Base-by-base conservation (phyloP, 1,140 invertebrate species). In the Caenorhabditis latens region DNA sequence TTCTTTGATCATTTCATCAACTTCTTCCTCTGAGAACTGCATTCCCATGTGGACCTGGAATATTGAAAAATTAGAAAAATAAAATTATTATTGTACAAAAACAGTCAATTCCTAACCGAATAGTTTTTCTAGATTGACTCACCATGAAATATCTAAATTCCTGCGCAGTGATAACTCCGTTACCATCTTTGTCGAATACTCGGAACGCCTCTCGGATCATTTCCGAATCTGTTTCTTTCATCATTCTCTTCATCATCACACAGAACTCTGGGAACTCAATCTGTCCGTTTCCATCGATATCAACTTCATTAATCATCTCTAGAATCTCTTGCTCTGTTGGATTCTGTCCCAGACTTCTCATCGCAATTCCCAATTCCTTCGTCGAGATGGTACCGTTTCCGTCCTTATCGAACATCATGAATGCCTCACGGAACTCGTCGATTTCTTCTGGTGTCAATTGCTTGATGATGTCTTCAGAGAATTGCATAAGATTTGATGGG, bases 221-320 rank as follows among this genome's bases (percentile, higher is more conserved):
- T 83, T 92, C 92, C 8, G 90, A 90, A 85, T 92, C 90, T 14
- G 90, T 91, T 67, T 91, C 91, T 46, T 91, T 88, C 88, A 86
- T 87, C 82, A 85, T 91, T 79, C 92, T 84, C 85, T 93, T 92
- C 91, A 92, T 92, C 92, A 93, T 93, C 6, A 93, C 90, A 84
- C 90, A 90, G 83, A 91, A 88, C 40, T 88, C 82, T 6, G 61
- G 63, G 50, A 84, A 87, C 63, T 86, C 67, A 19, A 99, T 99
- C 93, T 97, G 98, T 90, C 97, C 97, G 94, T 98, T 98, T 92
- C 96, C 97, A 61, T 92, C 92, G 32, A 90, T 97, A 94, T 99
- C 98, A 87, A 99, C 97, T 95, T 99, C 98, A 94, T 99, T 99
- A 94, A 99, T 99, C 97, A 99, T 99, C 93, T 99, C 97, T 93